Conservation (phyloP, 2,797 vertebrate species). For the Pteropus rufus region DNA sequence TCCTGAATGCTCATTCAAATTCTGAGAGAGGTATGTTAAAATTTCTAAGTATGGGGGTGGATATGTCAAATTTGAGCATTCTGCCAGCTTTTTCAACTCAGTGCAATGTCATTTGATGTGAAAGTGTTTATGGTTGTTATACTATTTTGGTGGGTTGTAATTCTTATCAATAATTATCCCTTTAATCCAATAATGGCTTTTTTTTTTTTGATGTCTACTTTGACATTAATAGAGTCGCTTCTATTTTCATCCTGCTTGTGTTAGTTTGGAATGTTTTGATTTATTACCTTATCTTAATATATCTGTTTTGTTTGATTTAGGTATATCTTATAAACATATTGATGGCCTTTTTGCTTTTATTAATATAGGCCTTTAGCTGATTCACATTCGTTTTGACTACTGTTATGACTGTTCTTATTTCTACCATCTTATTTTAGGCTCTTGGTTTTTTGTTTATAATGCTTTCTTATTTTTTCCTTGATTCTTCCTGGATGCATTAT, state of each 20-base stretch:
- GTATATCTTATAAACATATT: background rate
- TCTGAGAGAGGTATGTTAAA: background rate
- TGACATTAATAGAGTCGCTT: background rate
- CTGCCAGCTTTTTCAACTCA: background rate
- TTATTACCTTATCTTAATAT: background rate
- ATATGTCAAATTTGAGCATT: background rate
- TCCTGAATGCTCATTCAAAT: background rate
- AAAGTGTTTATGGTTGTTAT: background rate
- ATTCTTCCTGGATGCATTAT: background rate
- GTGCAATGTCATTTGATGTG: background rate
- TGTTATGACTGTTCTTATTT: background rate
- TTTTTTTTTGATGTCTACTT: background rate
- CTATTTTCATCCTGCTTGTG: background rate
- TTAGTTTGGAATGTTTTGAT: conserved; percentile 21
- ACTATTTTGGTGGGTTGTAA: background rate
- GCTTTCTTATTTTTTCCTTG: background rate
- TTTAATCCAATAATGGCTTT: background rate
- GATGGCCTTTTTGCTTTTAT: background rate
- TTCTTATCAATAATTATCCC: background rate
- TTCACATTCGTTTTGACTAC: background rate
- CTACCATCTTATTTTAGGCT: background rate
- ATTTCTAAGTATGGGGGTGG: background rate
- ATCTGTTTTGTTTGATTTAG: background rate
- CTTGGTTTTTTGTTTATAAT: conserved; percentile 23
- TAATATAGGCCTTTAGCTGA: background rate